These are phyloP conservation scores for Siphlonurus alternatus DNA, from an alignment of 2,888 invertebrate species.

Conservation along the genomic window DNA sequence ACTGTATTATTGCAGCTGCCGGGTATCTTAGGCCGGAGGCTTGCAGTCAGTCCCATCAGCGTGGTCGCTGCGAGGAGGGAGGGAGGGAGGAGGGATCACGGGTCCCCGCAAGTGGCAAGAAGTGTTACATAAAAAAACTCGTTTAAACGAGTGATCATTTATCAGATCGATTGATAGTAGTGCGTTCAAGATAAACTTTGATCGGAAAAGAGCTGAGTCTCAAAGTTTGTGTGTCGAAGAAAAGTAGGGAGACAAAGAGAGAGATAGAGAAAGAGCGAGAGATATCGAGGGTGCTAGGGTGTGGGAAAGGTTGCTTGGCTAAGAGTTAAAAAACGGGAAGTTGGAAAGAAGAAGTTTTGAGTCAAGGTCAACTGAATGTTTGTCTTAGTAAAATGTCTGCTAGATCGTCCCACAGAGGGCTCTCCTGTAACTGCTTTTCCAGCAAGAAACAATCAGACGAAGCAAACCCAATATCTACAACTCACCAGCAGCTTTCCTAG, in stretches of 20 bases:
- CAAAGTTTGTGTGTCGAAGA: neutral
- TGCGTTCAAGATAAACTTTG: neutral
- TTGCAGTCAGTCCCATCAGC: no score
- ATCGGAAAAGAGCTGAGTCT: neutral
- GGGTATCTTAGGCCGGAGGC: no score
- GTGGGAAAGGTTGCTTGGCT: neutral
- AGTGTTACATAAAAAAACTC: neutral
- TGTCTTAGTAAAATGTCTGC: no score
- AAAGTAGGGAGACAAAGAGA: neutral
- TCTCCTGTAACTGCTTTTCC: no score
- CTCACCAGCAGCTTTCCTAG: no score
- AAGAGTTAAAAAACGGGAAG: no score
- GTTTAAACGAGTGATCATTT: neutral
- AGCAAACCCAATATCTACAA: no score
- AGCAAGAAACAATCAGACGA: no score
- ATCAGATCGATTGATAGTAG: neutral
- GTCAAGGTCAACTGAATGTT: no score
- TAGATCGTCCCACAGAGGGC: no score
- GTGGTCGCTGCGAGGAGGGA: no score
- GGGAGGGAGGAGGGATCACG: neutral
- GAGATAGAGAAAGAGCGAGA: neutral
- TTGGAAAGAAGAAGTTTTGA: neutral
- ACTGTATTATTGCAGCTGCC: no score
- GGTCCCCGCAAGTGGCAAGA: neutral
- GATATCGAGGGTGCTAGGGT: neutral